Evolutionary conservation across 1,140 invertebrate genomes (phyloP).

Genomic region (Lucilia sericata): DNA sequence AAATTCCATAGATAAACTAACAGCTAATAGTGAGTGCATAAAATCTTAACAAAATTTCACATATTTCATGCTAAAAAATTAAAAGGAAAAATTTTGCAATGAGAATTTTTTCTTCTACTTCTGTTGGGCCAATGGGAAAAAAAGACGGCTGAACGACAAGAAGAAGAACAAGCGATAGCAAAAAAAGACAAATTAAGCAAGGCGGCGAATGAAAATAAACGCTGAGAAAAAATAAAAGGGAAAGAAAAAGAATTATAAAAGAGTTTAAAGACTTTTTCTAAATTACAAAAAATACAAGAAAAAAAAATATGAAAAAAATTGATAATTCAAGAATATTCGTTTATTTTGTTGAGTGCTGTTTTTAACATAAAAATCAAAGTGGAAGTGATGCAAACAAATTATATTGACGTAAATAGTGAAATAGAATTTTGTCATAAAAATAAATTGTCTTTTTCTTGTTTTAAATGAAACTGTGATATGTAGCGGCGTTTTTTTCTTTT

Average conservation of each 20-base stretch:
- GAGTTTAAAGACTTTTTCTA: not conserved
- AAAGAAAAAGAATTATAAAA: constrained; percentile 15
- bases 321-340: not conserved
- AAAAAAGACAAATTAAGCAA: constrained; percentile 8
- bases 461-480: not conserved
- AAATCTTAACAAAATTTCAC: not conserved
- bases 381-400: not conserved
- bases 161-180: constrained; percentile 37
- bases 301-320: not conserved
- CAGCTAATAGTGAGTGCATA: constrained; percentile 25
- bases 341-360: not conserved
- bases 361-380: constrained; percentile 24
- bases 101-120: not conserved
- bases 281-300: not conserved
- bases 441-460: not conserved
- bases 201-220: constrained; percentile 31
- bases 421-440: not conserved
- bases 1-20: constrained; percentile 25
- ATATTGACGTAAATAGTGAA: not conserved
- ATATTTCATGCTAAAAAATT: not conserved
- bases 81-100: constrained; percentile 32
- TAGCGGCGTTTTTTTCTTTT: constrained; percentile 24
- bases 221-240: constrained; percentile 50
- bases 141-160: constrained; percentile 23
- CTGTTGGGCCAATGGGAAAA: not conserved